Evolutionary conservation across 2,113 vertebrate genomes (phyloP), one percentile per base, ranked within the genome.

Genomic region (Brachyhypopomus occidentalis): DNA sequence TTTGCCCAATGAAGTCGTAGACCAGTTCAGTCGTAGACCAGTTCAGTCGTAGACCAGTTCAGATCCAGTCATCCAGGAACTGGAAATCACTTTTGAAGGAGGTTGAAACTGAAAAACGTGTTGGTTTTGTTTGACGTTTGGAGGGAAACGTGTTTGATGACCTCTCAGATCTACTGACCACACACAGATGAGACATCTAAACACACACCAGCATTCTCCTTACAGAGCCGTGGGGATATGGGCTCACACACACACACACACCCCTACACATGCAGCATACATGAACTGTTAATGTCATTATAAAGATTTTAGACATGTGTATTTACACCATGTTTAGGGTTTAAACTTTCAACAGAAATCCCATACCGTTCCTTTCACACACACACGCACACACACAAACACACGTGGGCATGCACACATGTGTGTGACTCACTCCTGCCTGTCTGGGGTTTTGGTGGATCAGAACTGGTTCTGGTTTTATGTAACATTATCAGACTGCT

Each of bases 91-190:
- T 45, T 30, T 3, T 30, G 30, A 30, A 30, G 30, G 30, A 3
- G 30, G n/a, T n/a, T 30, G 2, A 30, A 30, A 30, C 30, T 30
- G 30, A 30, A 30, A 30, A 30, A 30, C 30, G 45, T 52, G 45
- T 58, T 14, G 34, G 27, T 52, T 36, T 81, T 81, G 71, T 81
- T 81, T 81, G 79, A 75, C 79, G 75, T 75, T 34, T 75, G 27
- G 74, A 74, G 34, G 66, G 45, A n/a, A 71, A 36, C 4, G 25
- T 67, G 62, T 30, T 74, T 74, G 75, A 77, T 66, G 75, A 56
- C 63, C 27, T 25, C 14, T 64, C 62, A 34, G 78, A 72, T 63
- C 70, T 52, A 41, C 19, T 41, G 20, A 67, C 30, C 30, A 30
- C 64, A 36, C 64, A 67, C 64, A 70, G 38, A n/a, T 20, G 34